These are phyloP conservation scores for Cydia fagiglandana DNA, from an alignment of 1,140 invertebrate genomes.

Conservation along the genomic window DNA sequence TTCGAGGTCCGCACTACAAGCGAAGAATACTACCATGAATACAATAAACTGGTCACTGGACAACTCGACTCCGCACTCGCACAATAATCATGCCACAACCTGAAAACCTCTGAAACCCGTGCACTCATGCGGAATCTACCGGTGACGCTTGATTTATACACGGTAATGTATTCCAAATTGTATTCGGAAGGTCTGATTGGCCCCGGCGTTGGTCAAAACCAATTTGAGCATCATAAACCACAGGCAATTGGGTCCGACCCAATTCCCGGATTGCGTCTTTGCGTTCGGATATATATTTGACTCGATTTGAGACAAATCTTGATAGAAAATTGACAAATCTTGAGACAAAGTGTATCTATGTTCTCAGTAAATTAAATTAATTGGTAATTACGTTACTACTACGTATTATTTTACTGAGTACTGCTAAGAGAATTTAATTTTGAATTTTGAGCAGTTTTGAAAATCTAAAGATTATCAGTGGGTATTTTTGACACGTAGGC, in stretches of 20 bases:
- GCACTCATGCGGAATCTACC: not conserved
- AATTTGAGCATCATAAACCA: constrained; percentile 8
- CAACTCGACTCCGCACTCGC: no score
- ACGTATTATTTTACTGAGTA: no score
- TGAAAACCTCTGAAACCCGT: not conserved
- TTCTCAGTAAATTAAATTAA: no score
- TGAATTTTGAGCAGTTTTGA: no score
- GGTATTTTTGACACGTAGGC: no score
- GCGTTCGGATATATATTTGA: not conserved
- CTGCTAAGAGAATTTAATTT: no score
- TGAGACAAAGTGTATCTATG: no score
- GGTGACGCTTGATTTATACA: constrained; percentile 7
- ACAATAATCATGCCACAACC: not conserved
- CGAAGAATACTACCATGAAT: no score
- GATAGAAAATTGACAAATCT: not conserved
- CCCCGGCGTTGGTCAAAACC: not conserved
- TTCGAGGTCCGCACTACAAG: no score
- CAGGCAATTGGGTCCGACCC: not conserved
- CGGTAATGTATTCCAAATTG: constrained; percentile 6
- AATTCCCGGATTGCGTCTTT: not conserved
- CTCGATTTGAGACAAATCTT: not conserved
- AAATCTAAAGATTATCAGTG: no score
- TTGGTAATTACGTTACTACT: no score
- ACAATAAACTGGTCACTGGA: no score
- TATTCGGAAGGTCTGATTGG: constrained; percentile 3